Conservation (phyloP, 2,797 vertebrate species). For the Aulostomus chinensis region DNA sequence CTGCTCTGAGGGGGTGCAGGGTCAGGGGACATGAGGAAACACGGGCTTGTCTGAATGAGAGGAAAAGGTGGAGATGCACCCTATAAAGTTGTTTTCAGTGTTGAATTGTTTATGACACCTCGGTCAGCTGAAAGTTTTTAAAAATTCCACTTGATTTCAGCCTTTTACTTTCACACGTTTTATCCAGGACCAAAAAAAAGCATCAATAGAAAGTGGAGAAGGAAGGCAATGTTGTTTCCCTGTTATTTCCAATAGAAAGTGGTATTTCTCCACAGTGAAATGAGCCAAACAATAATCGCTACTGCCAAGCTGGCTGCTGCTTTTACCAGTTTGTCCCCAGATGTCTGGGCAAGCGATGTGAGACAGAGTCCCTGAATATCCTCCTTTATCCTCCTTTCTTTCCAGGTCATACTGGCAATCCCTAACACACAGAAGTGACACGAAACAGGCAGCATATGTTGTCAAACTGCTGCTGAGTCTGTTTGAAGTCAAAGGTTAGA, state of each 20-base stretch:
- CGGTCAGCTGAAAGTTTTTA: slow-evolving; percentile 13
- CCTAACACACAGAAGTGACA: slow-evolving; percentile 23
- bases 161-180: no score
- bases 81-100: slow-evolving; percentile 63
- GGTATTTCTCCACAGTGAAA: slow-evolving; percentile 18
- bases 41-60: slow-evolving; percentile 66
- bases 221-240: slow-evolving; percentile 10
- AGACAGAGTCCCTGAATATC: slow-evolving; percentile 31
- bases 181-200: background rate
- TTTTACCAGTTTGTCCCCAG: slow-evolving; percentile 57
- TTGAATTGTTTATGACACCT: slow-evolving; percentile 33
- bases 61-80: slow-evolving; percentile 74
- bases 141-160: no score
- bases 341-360: slow-evolving; percentile 39
- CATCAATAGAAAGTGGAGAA: background rate
- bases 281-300: slow-evolving; percentile 42
- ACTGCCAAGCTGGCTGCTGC: slow-evolving; percentile 46
- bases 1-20: slow-evolving; percentile 44
- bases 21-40: slow-evolving; percentile 64
- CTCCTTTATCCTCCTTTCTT: slow-evolving; percentile 29
- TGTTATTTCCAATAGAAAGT: slow-evolving; percentile 43
- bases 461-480: slow-evolving; percentile 43
- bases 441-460: slow-evolving; percentile 37
- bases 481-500: slow-evolving; percentile 80
- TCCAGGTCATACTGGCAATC: slow-evolving; percentile 47